Percentiles rank a stretch among this genome's conserved stretches.
Evolutionary conservation across 1,140 invertebrate species (phyloP).

Genomic region (Medauroidea extradentata): DNA sequence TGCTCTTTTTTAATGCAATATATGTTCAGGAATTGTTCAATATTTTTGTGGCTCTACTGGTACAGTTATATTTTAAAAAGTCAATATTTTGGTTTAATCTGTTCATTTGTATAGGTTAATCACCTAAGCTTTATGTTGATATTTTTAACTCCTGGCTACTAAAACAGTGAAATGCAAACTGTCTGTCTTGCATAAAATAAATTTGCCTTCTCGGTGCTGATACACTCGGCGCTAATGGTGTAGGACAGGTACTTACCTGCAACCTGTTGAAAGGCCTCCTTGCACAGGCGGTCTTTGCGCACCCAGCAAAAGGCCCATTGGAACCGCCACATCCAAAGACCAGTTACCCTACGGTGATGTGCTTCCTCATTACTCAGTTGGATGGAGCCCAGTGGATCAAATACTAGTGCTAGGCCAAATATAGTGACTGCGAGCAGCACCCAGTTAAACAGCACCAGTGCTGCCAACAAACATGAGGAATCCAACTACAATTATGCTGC

Average conservation of each 20-base stretch:
- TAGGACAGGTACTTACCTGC: background rate
- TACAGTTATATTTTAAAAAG: too few species aligned
- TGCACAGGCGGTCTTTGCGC: slow-evolving; percentile 69
- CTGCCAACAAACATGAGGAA: slow-evolving; percentile 43
- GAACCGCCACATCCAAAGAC: slow-evolving; percentile 66
- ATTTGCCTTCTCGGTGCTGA: too few species aligned
- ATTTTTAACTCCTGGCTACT: too few species aligned
- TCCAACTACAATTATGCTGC: slow-evolving; percentile 10
- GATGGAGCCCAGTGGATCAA: slow-evolving; percentile 73
- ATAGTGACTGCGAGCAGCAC: slow-evolving; percentile 66
- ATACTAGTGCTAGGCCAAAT: slow-evolving; percentile 69
- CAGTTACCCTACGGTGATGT: slow-evolving; percentile 47
- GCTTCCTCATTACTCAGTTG: slow-evolving; percentile 44
- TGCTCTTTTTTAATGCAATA: too few species aligned
- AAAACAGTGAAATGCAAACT: too few species aligned
- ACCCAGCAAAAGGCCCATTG: slow-evolving; percentile 77
- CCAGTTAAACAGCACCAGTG: slow-evolving; percentile 77
- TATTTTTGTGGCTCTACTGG: too few species aligned
- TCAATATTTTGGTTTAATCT: too few species aligned
- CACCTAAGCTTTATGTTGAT: too few species aligned
- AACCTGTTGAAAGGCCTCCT: slow-evolving; percentile 68
- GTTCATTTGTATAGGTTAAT: too few species aligned
- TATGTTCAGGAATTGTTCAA: too few species aligned
- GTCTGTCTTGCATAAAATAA: too few species aligned
- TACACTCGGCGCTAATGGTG: too few species aligned